Evolutionary conservation across 2,113 vertebrate species (phyloP).

Genomic region (Brachirus orientalis): DNA sequence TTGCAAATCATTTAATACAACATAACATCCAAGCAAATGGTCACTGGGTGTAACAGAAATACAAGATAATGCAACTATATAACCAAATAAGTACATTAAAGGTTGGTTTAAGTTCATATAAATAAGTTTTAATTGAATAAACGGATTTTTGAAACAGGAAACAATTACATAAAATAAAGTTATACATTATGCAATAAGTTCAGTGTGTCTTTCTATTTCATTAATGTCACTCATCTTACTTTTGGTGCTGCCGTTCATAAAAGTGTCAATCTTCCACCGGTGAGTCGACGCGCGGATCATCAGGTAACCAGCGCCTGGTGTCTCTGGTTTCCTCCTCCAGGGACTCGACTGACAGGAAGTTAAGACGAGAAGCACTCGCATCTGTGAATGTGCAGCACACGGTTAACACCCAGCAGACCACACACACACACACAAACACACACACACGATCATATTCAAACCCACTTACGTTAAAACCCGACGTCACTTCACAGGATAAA

Average conservation of each 20-base stretch:
- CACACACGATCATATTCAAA: constrained; percentile 7
- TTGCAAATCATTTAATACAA: no score
- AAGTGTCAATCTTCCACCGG: neutral
- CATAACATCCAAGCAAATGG: no score
- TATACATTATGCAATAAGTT: no score
- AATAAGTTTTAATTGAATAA: no score
- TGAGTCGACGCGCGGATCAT: neutral
- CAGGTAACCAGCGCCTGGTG: neutral
- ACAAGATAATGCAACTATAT: no score
- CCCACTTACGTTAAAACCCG: constrained; percentile 1
- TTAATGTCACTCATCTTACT: no score
- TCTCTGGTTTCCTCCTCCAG: constrained; percentile 61
- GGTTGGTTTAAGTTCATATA: no score
- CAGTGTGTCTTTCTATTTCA: no score
- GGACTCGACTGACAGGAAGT: constrained; percentile 17
- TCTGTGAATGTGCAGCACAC: constrained; percentile 41
- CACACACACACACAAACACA: constrained; percentile 16
- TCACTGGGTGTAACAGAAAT: no score
- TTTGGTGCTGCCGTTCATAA: neutral
- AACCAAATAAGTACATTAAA: no score
- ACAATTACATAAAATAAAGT: no score
- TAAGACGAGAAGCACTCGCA: neutral
- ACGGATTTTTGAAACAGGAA: no score
- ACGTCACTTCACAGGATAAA: neutral
- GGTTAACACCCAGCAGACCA: constrained; percentile 35